Base-by-base conservation (phyloP, 1,140 invertebrate genomes). In the Venustaconcha ellipsiformis region DNA sequence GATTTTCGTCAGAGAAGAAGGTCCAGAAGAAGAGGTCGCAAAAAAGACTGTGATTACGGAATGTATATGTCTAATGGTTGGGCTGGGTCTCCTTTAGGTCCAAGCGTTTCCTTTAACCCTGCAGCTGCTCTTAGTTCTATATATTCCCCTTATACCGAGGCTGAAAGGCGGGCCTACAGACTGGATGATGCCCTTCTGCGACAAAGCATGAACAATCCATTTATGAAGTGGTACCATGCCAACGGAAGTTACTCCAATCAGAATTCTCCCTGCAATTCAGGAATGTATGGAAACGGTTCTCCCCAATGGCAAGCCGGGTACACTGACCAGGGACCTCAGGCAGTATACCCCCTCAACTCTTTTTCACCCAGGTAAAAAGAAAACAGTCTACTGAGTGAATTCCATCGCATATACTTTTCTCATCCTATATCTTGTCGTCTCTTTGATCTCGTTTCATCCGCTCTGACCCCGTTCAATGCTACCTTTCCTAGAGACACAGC, bases 1-100 rank as follows among this genome's bases (percentile, higher is more conserved):
- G 97, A 99, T 86, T 99, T 99, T 80, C 78, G 87, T 5, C 84
- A 87, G 72, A 76, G 87, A 66, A 73, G 86, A 18, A 80, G 87
- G 26, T 87, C 85, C 2, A 72, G 86, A 11, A 69, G 85, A 48
- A 74, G 87, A 15, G 86, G 85, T 0, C 77, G 87, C 15, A 88
- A 87, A 82, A 86, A 86, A 82, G 85, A 88, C 59, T 83, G 82
- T 62, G 87, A 87, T 59, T 56, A 86, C 15, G 82, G 83, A 30
- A 83, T 88, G 80, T 88, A 87, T 70, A 72, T 86, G 72, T n/a
- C 83, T 48, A 86, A 85, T 74, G 82, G 83, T 14, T 88, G 87
- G 74, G 70, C 83, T 8, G 75, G 73, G 2, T 57, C 80, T 4
- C 76, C 84, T 0, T 65, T 86, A 18, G 73, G 72, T 1, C 82